Evolutionary conservation across 2,113 vertebrate genomes (phyloP).

Genomic region (Nymphicus hollandicus): DNA sequence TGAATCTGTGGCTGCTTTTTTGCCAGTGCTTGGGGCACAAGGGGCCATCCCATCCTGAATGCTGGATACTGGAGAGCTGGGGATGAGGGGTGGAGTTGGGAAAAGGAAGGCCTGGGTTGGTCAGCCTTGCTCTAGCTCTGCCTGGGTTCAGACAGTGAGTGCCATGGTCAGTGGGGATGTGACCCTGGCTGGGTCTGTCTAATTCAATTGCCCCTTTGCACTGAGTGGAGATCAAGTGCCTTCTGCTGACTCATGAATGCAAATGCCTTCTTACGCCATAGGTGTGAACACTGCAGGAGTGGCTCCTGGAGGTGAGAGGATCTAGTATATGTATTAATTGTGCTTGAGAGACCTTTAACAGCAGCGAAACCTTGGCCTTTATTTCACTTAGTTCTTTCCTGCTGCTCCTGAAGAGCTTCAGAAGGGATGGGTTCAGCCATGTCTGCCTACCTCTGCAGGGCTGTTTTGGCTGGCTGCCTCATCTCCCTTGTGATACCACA

Average conservation of each 20-base stretch:
- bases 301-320: background rate
- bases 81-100: background rate
- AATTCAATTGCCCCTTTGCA: background rate
- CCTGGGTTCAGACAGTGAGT: background rate
- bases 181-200: background rate
- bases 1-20: background rate
- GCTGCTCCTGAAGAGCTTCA: background rate
- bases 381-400: background rate
- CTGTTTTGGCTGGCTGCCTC: background rate
- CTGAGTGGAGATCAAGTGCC: background rate
- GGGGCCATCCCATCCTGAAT: background rate
- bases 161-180: background rate
- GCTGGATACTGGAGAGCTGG: background rate
- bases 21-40: background rate
- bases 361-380: background rate
- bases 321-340: rapidly evolving
- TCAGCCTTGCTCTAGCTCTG: background rate
- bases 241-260: background rate
- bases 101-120: background rate
- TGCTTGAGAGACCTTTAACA: background rate
- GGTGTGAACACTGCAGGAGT: background rate
- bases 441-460: background rate
- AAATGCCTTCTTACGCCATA: background rate
- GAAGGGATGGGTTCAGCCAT: background rate
- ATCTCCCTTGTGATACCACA: background rate